Evolutionary conservation across 2,797 vertebrate genomes (phyloP).

Genomic region (Enteromius mattozi): DNA sequence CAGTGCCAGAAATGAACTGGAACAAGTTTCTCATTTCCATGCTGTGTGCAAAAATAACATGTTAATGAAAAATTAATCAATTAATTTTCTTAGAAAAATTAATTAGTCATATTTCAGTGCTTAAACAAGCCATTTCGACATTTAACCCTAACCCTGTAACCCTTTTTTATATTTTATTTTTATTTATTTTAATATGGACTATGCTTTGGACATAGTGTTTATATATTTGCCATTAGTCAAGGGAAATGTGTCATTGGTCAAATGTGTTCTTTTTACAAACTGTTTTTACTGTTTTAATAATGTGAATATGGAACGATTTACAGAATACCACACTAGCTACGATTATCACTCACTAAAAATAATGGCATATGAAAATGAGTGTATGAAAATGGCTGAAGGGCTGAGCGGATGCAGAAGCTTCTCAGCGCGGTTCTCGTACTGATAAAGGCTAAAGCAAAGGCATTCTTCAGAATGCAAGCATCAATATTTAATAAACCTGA

Average conservation of each 20-base stretch:
- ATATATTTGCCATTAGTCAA: not conserved
- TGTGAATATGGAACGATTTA: not conserved
- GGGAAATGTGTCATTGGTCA: not conserved
- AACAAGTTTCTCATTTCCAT: constrained; percentile 41
- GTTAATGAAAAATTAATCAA: not conserved
- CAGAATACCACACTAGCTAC: not conserved
- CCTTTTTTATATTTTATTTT: too few relatives aligned
- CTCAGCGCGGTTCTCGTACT: constrained; percentile 27
- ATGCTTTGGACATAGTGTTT: not conserved
- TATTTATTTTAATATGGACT: not conserved
- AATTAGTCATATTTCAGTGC: not conserved
- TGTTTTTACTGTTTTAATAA: not conserved
- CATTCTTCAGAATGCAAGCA: constrained; percentile 47
- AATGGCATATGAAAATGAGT: constrained; percentile 1
- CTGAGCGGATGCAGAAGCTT: constrained; percentile 2
- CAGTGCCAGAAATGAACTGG: constrained; percentile 18
- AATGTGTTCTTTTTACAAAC: not conserved
- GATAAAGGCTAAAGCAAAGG: constrained; percentile 24
- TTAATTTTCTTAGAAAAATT: not conserved
- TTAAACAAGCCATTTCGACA: not conserved
- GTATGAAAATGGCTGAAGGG: constrained; percentile 8
- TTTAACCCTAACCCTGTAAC: not conserved
- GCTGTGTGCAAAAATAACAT: constrained; percentile 28
- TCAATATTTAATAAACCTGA: constrained; percentile 52
- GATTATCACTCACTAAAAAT: constrained; percentile 14